These are phyloP conservation scores for Oryzias sinensis DNA, from an alignment of 2,797 vertebrate genomes.

Conservation along the genomic window DNA sequence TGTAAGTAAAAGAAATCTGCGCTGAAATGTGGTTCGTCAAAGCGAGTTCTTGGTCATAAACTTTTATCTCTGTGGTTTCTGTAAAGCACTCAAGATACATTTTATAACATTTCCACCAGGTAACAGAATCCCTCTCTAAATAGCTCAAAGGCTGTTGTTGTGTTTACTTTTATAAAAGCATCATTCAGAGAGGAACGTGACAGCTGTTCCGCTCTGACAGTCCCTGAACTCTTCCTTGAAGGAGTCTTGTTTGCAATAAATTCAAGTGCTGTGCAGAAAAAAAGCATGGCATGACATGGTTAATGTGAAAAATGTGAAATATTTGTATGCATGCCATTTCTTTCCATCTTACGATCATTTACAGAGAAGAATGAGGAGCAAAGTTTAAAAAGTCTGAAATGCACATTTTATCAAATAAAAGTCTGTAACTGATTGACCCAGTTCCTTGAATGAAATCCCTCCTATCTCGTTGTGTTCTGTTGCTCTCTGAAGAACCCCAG, in stretches of 20 bases:
- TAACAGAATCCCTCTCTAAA: too few species aligned
- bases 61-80: not conserved
- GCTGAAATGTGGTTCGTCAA: not conserved
- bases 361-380: constrained; percentile 1
- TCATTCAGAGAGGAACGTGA: not conserved
- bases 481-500: constrained; percentile 12
- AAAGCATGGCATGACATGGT: not conserved
- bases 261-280: not conserved
- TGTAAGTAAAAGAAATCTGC: not conserved
- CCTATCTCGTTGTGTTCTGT: constrained; percentile 4
- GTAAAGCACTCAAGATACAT: too few species aligned
- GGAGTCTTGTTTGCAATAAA: too few species aligned
- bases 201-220: not conserved
- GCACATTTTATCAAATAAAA: too few species aligned
- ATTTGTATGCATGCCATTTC: too few species aligned
- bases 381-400: too few species aligned
- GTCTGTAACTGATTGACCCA: not conserved
- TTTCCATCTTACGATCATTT: too few species aligned
- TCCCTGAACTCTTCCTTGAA: not conserved
- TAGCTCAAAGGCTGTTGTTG: too few species aligned
- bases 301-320: not conserved
- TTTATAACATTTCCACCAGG: too few species aligned
- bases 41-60: not conserved
- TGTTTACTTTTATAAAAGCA: not conserved
- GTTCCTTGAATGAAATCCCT: constrained; percentile 8